These are phyloP conservation scores for Dromiciops gliroides DNA, from an alignment of 2,113 vertebrate species.

Conservation along the genomic window DNA sequence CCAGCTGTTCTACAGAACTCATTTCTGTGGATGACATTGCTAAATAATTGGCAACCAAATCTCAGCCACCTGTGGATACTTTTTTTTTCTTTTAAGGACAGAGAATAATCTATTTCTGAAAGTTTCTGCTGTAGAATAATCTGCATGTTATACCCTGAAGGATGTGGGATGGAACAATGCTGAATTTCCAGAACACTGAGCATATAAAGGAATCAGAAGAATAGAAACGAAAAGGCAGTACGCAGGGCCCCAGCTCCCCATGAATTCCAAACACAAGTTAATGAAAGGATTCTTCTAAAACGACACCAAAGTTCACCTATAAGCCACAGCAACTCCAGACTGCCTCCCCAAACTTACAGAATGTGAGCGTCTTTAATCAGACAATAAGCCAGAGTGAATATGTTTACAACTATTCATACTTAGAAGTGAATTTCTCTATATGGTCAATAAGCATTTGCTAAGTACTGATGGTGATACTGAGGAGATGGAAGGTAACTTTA, in stretches of 20 bases:
- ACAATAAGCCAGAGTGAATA: not conserved
- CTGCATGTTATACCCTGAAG: conserved; percentile 10
- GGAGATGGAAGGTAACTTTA: not conserved
- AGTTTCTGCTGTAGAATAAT: not conserved
- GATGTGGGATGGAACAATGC: not conserved
- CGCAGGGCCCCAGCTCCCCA: not conserved
- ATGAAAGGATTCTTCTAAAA: not conserved
- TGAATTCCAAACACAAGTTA: not conserved
- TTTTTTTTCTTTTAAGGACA: conserved; percentile 19
- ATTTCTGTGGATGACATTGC: not conserved
- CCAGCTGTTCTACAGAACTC: conserved; percentile 27
- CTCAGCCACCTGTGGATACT: not conserved
- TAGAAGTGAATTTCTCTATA: not conserved
- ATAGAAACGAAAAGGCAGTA: not conserved
- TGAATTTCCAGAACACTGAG: not conserved
- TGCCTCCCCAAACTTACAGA: not conserved
- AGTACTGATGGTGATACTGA: not conserved
- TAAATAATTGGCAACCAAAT: conserved; percentile 10
- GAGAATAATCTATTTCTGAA: conserved; percentile 5
- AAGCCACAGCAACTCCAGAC: not conserved
- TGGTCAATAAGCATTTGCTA: not conserved
- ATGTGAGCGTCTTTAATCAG: not conserved
- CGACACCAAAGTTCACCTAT: not conserved
- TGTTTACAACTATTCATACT: not conserved
- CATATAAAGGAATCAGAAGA: not conserved